A percentile compares a stretch with the other conserved stretches of the same genome.
Conservation (phyloP, 2,888 invertebrate species). For the Choristoneura rosaceana region DNA sequence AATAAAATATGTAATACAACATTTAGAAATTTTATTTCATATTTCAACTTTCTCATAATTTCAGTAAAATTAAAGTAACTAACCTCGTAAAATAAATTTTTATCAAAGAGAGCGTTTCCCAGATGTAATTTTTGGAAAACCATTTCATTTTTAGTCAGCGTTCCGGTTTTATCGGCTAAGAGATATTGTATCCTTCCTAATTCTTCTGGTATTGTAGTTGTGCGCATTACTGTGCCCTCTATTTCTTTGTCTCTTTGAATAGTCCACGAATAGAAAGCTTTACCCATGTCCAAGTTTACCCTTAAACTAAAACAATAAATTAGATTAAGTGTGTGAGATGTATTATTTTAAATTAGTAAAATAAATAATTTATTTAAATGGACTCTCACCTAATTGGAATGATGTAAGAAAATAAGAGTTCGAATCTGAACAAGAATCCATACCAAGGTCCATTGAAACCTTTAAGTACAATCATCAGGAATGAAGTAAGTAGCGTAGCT, state of each 20-base stretch:
- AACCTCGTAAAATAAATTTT: constrained; percentile 94
- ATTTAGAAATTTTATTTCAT: background rate
- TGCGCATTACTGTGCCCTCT: constrained; percentile 97
- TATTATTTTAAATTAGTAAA: background rate
- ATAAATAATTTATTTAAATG: background rate
- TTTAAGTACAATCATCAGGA: constrained; percentile 98
- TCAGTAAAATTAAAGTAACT: constrained; percentile 29
- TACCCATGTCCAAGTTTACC: constrained; percentile 99
- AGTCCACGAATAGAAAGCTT: constrained; percentile 98
- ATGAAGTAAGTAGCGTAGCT: constrained; percentile 94
- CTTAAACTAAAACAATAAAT: constrained; percentile 88
- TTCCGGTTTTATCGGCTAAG: constrained; percentile 99
- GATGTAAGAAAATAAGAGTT: constrained; percentile 99
- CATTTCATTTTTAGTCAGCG: constrained; percentile 99
- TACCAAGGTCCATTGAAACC: constrained; percentile 99
- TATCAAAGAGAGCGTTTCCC: constrained; percentile 96
- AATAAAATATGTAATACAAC: background rate
- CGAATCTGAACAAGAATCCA: constrained; percentile 97
- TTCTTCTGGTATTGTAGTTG: constrained; percentile 99
- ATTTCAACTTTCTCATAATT: too few species aligned
- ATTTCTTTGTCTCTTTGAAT: constrained; percentile 97
- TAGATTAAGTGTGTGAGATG: background rate
- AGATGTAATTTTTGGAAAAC: constrained; percentile 97
- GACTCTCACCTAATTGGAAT: constrained; percentile 95
- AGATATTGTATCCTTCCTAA: constrained; percentile 98